Conservation (phyloP, 2,888 invertebrate genomes). For the Tholera decimalis region DNA sequence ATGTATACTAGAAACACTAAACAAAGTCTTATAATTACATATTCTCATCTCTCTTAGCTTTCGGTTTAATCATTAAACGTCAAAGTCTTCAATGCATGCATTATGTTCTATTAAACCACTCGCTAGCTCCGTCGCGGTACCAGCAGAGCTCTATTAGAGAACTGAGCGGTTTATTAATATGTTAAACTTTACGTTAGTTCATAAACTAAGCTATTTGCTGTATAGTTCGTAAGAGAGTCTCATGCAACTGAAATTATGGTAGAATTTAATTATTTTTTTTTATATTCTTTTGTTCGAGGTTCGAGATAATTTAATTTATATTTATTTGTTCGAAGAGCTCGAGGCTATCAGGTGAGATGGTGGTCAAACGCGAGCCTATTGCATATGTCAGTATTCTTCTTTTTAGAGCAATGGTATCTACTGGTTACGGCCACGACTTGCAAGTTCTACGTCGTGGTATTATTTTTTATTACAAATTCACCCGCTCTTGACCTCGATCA, state of each 20-base stretch:
- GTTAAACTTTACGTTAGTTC: conserved; percentile 23
- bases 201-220: conserved; percentile 13
- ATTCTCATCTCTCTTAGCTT: conserved; percentile 13
- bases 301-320: not conserved
- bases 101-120: conserved; percentile 33
- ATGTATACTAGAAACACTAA: not conserved
- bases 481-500: too few species aligned
- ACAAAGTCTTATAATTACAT: conserved; percentile 10
- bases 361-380: too few species aligned
- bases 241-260: not conserved
- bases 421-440: too few species aligned
- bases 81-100: conserved; percentile 23
- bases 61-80: conserved; percentile 4
- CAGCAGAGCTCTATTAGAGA: conserved; percentile 38
- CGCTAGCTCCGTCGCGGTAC: conserved; percentile 29
- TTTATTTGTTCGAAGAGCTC: too few species aligned
- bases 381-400: too few species aligned
- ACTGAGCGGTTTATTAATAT: conserved; percentile 41
- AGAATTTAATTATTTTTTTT: not conserved
- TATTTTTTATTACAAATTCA: too few species aligned
- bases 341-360: too few species aligned
- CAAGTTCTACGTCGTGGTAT: too few species aligned
- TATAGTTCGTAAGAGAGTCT: conserved; percentile 2
- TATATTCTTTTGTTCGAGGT: not conserved
- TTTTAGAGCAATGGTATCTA: too few species aligned